Evolutionary conservation across 2,113 vertebrate genomes (phyloP), one percentile per base, ranked within the genome.

Genomic region (Tragulus kanchil): DNA sequence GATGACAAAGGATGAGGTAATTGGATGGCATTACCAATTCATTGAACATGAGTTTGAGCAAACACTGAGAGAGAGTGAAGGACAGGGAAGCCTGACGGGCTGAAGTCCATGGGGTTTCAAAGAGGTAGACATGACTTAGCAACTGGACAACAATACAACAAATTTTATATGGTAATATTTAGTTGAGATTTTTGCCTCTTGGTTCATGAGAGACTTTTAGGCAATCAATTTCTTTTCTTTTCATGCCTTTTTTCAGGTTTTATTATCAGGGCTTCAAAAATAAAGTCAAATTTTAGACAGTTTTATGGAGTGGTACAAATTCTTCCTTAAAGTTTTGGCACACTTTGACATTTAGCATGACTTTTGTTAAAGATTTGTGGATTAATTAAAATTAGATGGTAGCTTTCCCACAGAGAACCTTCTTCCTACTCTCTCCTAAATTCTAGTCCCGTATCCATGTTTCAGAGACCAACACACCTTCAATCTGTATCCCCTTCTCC

Each of bases 301-400:
- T 73, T 89, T 65, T 82, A 2, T 82, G 6, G 56, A 31, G 2
- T 62, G 45, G 9, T 86, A 42, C 77, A 28, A 15, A 28, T 89
- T 52, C 31, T 95, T 87, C 10, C 85, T 89, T 95, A 92, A 61
- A 94, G n/a, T 13, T 94, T 89, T 65, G 45, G 10, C 19, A 89
- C 21, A 3, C 64, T 67, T 4, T 92, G 67, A 86, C n/a, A 92
- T 45, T 67, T 83, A 90, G 42, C 17, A 28, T 79, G 50, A 83
- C 45, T 61, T 78, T 89, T 89, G 61, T 56, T 93, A 65, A 86
- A 56, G 14, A 59, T 59, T 81, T 81, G 52, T 23, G n/a, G 15
- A 73, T 62, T 83, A 89, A 73, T 23, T 52, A 87, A 87, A 90
- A 77, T 54, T 69, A 65, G 36, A 87, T 50, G 69, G 56, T 64